Evolutionary conservation across 2,113 vertebrate species (phyloP).

Genomic region (Thunnus maccoyii): DNA sequence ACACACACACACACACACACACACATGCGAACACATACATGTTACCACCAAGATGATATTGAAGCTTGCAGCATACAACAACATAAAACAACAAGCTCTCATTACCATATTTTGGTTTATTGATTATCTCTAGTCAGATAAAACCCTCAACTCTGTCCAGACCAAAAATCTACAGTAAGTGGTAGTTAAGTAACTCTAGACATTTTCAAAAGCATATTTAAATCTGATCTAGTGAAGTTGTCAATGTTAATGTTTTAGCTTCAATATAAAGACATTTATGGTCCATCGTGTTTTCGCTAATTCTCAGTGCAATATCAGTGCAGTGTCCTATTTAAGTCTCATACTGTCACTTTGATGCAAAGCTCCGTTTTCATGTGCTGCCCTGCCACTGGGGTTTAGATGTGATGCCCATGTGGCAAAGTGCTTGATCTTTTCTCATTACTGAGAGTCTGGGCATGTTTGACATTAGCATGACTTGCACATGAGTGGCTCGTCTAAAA

Average conservation of each 20-base stretch:
- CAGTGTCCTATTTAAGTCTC: neutral
- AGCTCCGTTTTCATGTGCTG: neutral
- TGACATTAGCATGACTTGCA: slow-evolving; percentile 54
- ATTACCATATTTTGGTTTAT: too few species aligned
- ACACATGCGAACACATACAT: slow-evolving; percentile 10
- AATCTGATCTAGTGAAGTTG: too few species aligned
- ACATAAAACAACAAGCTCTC: too few species aligned
- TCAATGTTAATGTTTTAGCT: too few species aligned
- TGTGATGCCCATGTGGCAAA: slow-evolving; percentile 34
- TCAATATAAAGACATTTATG: too few species aligned
- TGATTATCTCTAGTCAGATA: neutral
- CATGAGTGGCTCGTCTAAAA: slow-evolving; percentile 27
- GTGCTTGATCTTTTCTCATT: slow-evolving; percentile 44
- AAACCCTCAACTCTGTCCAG: neutral
- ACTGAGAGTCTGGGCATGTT: slow-evolving; percentile 65
- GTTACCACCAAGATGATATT: neutral
- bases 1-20: slow-evolving; percentile 24
- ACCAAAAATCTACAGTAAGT: too few species aligned
- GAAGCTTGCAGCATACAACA: neutral
- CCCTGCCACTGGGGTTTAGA: slow-evolving; percentile 13
- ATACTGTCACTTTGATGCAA: neutral
- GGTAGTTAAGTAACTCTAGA: too few species aligned
- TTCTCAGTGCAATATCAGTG: too few species aligned
- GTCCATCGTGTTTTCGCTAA: too few species aligned
- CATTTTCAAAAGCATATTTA: too few species aligned